Evolutionary conservation across 2,113 vertebrate species (phyloP).

Genomic region (Charina bottae): DNA sequence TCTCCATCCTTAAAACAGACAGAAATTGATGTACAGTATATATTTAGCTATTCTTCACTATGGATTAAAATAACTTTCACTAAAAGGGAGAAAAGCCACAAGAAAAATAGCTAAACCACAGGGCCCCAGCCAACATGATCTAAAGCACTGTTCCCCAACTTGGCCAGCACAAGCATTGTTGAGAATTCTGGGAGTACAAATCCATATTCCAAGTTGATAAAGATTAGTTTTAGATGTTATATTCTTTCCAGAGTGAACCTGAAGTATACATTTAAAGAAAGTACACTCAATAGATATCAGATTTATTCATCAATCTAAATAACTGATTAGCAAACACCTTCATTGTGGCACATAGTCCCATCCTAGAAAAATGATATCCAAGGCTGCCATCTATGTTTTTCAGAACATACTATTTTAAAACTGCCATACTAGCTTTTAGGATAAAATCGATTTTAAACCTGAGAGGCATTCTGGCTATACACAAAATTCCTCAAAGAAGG

Average conservation of each 20-base stretch:
- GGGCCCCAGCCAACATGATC: background rate
- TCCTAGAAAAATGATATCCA: background rate
- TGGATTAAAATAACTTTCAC: background rate
- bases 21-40: conserved; percentile 16
- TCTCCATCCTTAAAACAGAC: conserved; percentile 86
- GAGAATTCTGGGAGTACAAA: background rate
- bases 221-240: background rate
- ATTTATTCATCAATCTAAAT: background rate
- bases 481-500: background rate
- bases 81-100: background rate
- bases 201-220: background rate
- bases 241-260: background rate
- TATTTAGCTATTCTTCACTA: background rate
- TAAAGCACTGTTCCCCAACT: background rate
- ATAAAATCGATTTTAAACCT: background rate
- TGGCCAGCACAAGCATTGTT: background rate
- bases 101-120: background rate
- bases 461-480: too few species aligned
- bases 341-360: background rate
- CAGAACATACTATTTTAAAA: background rate
- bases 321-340: background rate
- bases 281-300: background rate
- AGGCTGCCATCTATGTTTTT: background rate
- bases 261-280: background rate
- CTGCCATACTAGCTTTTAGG: background rate